Conservation (phyloP, 2,113 vertebrate genomes). For the Hystrix brachyura region DNA sequence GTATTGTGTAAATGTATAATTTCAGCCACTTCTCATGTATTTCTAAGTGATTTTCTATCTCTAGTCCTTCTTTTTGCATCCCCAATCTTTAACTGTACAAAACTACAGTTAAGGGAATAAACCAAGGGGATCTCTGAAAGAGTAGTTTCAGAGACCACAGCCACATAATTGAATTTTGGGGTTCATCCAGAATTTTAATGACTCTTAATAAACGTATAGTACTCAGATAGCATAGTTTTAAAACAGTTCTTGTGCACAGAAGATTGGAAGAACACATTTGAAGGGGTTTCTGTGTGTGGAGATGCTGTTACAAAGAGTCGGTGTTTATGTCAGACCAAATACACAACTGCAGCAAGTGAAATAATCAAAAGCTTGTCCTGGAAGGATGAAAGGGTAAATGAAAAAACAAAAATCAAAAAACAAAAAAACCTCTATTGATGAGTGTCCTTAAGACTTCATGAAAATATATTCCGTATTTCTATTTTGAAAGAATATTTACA, state of each 20-base stretch:
- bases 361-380: slow-evolving; percentile 5
- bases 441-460: neutral
- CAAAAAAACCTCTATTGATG: neutral
- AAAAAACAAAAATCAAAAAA: neutral
- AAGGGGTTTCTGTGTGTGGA: neutral
- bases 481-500: slow-evolving; percentile 24
- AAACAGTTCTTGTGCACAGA: neutral
- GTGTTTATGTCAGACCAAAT: neutral
- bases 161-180: neutral
- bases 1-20: slow-evolving; percentile 5
- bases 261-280: neutral
- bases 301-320: neutral
- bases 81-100: neutral
- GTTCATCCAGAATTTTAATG: slow-evolving; percentile 44
- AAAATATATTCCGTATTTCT: slow-evolving; percentile 2
- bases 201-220: neutral
- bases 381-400: neutral
- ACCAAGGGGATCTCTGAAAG: neutral
- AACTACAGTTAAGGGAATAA: slow-evolving; percentile 24
- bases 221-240: neutral
- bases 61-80: neutral
- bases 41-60: slow-evolving; percentile 36
- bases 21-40: neutral
- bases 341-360: neutral
- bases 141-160: neutral